Evolutionary conservation across 2,113 vertebrate genomes (phyloP).

Genomic region (Chaetodon trifascialis): DNA sequence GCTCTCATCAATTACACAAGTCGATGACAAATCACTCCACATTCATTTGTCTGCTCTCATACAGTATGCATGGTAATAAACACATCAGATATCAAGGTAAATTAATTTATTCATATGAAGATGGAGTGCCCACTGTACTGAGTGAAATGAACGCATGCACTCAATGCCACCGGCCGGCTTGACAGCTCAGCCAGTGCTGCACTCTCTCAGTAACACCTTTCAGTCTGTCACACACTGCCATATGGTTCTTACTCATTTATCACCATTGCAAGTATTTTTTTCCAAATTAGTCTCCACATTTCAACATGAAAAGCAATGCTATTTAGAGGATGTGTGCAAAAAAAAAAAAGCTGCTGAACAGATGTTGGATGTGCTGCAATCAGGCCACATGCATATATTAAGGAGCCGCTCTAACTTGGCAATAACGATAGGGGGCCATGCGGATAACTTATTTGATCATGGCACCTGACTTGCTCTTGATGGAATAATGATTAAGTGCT

Average conservation of each 20-base stretch:
- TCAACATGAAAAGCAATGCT: conserved; percentile 43
- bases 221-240: background rate
- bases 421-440: background rate
- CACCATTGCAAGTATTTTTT: background rate
- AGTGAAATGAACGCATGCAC: conserved; percentile 71
- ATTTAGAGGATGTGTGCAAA: conserved; percentile 12
- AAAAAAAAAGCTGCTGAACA: conserved; percentile 28
- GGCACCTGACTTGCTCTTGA: background rate
- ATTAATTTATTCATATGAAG: conserved; percentile 83
- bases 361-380: conserved; percentile 35
- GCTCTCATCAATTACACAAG: conserved; percentile 79
- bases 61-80: conserved; percentile 69
- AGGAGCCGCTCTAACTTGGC: background rate
- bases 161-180: conserved; percentile 35
- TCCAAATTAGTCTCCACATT: conserved; percentile 28
- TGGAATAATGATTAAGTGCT: conserved; percentile 21
- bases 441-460: conserved; percentile 13
- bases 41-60: conserved; percentile 75
- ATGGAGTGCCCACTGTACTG: conserved; percentile 71
- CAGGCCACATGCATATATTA: conserved; percentile 7
- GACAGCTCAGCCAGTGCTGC: conserved; percentile 25
- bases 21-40: conserved; percentile 73
- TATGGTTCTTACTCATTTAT: conserved; percentile 25
- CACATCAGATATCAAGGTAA: conserved; percentile 76
- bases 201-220: background rate